These are phyloP conservation scores for Siderastrea siderea DNA, from an alignment of 92 coral and sea anemone genomes.

Conservation along the genomic window DNA sequence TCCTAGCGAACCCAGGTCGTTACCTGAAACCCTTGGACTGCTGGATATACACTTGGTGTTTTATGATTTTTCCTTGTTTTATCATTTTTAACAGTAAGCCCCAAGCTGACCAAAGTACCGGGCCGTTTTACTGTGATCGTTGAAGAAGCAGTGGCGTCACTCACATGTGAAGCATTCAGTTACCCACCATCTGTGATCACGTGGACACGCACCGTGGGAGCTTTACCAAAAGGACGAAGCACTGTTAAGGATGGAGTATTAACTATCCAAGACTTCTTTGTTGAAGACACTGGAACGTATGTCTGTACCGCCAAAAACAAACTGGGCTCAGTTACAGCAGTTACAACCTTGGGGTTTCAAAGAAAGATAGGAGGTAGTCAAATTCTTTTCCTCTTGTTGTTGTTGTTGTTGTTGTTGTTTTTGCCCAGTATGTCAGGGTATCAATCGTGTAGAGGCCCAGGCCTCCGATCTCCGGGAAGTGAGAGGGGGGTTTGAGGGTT, in stretches of 20 bases:
- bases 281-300: constrained; percentile 1
- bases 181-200: constrained; percentile 20
- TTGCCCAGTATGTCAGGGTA: no score
- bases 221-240: constrained; percentile 5
- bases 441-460: not conserved
- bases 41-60: no score
- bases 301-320: constrained; percentile 17
- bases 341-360: constrained; percentile 5
- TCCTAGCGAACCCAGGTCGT: no score
- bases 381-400: no score
- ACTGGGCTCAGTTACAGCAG: not conserved
- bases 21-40: no score
- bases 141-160: not conserved
- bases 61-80: no score
- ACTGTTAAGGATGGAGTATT: not conserved
- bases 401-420: not conserved
- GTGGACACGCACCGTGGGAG: not conserved
- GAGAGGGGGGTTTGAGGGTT: no score
- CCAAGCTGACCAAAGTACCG: not conserved
- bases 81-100: not conserved
- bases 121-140: not conserved
- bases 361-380: not conserved
- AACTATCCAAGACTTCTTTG: not conserved
- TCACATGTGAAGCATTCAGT: constrained; percentile 10
- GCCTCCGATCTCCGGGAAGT: no score